These are phyloP conservation scores for Sebastes wilsoni DNA, from an alignment of 2,797 vertebrate genomes.

Conservation along the genomic window DNA sequence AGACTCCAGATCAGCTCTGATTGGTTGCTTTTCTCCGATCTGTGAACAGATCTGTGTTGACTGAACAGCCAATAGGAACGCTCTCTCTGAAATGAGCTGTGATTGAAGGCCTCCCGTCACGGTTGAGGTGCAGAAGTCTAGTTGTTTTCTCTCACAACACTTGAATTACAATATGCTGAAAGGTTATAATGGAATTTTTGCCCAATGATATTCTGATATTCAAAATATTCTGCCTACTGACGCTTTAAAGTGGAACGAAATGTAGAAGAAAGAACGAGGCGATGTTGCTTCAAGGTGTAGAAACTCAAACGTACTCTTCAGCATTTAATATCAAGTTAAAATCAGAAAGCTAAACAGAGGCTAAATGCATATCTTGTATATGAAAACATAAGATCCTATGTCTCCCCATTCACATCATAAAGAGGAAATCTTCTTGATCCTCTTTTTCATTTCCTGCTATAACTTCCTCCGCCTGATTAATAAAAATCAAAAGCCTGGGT, in stretches of 20 bases:
- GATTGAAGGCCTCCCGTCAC: too few relatives aligned
- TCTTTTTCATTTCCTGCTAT: slow-evolving; percentile 38
- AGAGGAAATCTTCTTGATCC: slow-evolving; percentile 28
- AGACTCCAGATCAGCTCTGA: too few relatives aligned
- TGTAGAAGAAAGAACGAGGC: background rate
- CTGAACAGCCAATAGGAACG: too few relatives aligned
- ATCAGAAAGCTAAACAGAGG: background rate
- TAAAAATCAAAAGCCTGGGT: background rate
- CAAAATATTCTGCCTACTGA: too few relatives aligned
- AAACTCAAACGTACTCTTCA: background rate
- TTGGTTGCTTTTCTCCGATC: too few relatives aligned
- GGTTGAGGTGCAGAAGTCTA: too few relatives aligned
- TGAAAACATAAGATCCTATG: background rate
- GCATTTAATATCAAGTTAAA: background rate
- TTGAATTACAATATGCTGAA: too few relatives aligned
- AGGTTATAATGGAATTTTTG: too few relatives aligned
- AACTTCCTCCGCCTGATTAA: slow-evolving; percentile 6
- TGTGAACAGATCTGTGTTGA: too few relatives aligned
- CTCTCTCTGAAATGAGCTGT: too few relatives aligned
- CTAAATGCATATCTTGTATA: background rate
- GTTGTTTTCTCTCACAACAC: too few relatives aligned
- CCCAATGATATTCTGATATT: too few relatives aligned
- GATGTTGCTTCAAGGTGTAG: background rate
- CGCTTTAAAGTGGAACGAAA: background rate
- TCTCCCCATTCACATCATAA: background rate